phyloP scores from a whole-genome alignment of 2,888 invertebrate genomes.

The Acanthosepion pharaonis region DNA sequence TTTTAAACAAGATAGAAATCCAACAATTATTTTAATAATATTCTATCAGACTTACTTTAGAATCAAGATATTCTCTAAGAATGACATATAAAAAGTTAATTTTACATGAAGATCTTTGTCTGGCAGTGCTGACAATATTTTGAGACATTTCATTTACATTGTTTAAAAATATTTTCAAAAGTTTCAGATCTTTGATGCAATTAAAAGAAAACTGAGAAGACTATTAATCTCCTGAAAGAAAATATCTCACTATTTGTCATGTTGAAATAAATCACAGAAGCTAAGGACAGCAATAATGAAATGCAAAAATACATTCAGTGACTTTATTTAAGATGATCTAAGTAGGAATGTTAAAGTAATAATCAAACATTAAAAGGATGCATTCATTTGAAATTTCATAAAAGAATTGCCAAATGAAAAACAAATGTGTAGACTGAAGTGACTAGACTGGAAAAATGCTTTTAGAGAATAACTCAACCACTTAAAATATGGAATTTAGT shows the following conservation, averaged over 20 bases:
- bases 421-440: background rate
- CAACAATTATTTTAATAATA: background rate
- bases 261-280: too few relatives aligned
- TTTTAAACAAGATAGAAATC: background rate
- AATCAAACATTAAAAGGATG: too few relatives aligned
- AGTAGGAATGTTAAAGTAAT: too few relatives aligned
- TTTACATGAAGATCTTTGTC: background rate
- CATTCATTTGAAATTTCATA: too few relatives aligned
- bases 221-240: too few relatives aligned
- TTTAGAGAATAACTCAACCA: background rate
- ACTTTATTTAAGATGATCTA: too few relatives aligned
- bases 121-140: background rate
- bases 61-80: background rate
- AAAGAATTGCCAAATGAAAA: background rate
- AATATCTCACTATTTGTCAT: too few relatives aligned
- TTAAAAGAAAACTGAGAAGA: too few relatives aligned
- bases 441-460: background rate
- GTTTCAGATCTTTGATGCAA: too few relatives aligned
- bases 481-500: background rate
- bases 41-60: background rate
- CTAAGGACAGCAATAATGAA: too few relatives aligned
- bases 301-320: too few relatives aligned
- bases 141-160: background rate
- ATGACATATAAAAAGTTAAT: background rate
- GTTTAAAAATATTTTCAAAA: background rate